Evolutionary conservation across 2,113 vertebrate species (phyloP).

Genomic region (Nesospiza acunhae): DNA sequence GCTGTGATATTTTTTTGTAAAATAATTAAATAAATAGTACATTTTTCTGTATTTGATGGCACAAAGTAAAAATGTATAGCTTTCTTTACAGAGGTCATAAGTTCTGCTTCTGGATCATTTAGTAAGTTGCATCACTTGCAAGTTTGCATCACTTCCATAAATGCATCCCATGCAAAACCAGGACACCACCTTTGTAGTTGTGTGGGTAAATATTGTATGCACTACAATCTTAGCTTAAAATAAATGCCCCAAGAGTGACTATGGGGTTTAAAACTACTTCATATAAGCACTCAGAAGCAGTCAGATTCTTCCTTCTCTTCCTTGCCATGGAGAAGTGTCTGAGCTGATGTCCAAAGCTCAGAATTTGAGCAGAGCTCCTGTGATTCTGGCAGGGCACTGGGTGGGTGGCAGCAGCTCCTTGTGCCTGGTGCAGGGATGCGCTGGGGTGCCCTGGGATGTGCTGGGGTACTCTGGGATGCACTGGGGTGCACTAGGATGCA

Average conservation of each 20-base stretch:
- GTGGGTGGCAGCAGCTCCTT: fast-evolving
- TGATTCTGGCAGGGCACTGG: fast-evolving
- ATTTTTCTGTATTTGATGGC: neutral
- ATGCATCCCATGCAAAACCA: neutral
- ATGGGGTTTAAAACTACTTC: neutral
- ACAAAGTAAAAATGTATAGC: neutral
- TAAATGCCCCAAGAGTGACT: neutral
- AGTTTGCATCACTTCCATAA: neutral
- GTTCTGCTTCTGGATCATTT: neutral
- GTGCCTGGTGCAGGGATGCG: fast-evolving
- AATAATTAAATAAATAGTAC: neutral
- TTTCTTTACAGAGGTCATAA: neutral
- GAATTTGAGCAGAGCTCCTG: neutral
- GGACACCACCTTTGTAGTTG: neutral
- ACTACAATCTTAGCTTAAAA: neutral
- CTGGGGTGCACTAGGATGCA: fast-evolving
- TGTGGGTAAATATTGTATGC: neutral
- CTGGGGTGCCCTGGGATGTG: neutral
- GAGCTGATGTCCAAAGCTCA: neutral
- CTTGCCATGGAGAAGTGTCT: neutral
- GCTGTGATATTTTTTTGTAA: neutral
- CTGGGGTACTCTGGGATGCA: fast-evolving
- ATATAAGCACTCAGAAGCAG: neutral
- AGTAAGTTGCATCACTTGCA: neutral
- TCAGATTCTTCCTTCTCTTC: neutral